These are phyloP conservation scores for Platanista minor DNA, from an alignment of 2,113 vertebrate genomes.

Conservation along the genomic window DNA sequence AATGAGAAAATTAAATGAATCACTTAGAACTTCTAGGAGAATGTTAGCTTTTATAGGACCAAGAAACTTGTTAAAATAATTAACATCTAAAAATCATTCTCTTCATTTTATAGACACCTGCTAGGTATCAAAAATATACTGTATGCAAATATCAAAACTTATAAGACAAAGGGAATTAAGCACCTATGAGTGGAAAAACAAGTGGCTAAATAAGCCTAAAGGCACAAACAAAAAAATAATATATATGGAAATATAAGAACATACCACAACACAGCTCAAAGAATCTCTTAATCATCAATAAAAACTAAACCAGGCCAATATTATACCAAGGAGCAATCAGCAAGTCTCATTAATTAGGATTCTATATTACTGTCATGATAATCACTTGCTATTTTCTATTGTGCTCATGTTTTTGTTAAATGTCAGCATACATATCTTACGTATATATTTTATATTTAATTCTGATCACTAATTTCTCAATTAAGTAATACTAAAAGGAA, in stretches of 20 bases:
- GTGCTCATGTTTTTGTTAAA: background rate
- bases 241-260: background rate
- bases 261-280: slow-evolving; percentile 6
- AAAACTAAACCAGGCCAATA: background rate
- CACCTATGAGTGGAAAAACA: background rate
- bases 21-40: background rate
- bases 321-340: background rate
- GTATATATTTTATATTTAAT: background rate
- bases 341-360: background rate
- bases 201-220: background rate
- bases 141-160: background rate
- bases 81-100: slow-evolving; percentile 28
- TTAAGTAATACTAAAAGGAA: background rate
- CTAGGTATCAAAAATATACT: background rate
- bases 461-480: background rate
- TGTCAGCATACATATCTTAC: background rate
- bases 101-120: slow-evolving; percentile 28
- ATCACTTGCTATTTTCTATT: background rate
- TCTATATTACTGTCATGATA: background rate
- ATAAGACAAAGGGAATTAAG: slow-evolving; percentile 8
- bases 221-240: background rate
- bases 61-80: slow-evolving; percentile 15
- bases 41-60: background rate
- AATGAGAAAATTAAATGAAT: slow-evolving; percentile 35
- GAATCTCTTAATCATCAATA: background rate